phyloP scores from a whole-genome alignment of 2,888 invertebrate genomes.

The Drosophila demipolita region DNA sequence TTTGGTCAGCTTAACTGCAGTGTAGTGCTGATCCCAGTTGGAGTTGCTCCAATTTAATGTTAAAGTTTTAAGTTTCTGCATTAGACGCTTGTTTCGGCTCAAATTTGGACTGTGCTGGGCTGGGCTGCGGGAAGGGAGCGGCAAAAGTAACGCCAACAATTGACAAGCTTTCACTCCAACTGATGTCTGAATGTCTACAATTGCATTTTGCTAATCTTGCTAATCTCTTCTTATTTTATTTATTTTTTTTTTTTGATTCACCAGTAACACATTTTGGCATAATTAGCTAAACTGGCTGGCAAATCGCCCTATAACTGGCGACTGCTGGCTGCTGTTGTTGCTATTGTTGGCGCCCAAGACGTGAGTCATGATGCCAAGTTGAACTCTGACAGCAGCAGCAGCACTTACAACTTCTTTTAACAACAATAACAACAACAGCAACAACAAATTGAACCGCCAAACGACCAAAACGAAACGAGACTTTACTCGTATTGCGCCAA shows the following conservation, averaged over 20 bases:
- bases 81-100: conserved; percentile 40
- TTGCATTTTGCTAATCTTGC: conserved; percentile 9
- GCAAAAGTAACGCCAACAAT: background rate
- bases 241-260: background rate
- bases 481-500: conserved; percentile 39
- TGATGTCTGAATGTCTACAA: conserved; percentile 11
- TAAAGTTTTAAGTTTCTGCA: conserved; percentile 6
- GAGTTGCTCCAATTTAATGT: conserved; percentile 49
- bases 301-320: conserved; percentile 11
- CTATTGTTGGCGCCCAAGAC: conserved; percentile 6
- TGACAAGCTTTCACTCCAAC: conserved; percentile 26
- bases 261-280: background rate
- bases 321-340: conserved; percentile 5
- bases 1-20: conserved; percentile 14
- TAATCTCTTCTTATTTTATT: background rate
- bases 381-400: conserved; percentile 44
- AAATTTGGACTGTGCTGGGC: background rate
- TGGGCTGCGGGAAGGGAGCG: conserved; percentile 16
- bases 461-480: conserved; percentile 33
- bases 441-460: conserved; percentile 27
- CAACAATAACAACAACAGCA: conserved; percentile 2
- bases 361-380: conserved; percentile 39
- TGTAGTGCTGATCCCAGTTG: conserved; percentile 12
- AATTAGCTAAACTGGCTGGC: conserved; percentile 16
- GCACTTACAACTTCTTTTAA: conserved; percentile 8